Evolutionary conservation across 2,888 invertebrate species (phyloP).

Genomic region (Dryobota labecula): DNA sequence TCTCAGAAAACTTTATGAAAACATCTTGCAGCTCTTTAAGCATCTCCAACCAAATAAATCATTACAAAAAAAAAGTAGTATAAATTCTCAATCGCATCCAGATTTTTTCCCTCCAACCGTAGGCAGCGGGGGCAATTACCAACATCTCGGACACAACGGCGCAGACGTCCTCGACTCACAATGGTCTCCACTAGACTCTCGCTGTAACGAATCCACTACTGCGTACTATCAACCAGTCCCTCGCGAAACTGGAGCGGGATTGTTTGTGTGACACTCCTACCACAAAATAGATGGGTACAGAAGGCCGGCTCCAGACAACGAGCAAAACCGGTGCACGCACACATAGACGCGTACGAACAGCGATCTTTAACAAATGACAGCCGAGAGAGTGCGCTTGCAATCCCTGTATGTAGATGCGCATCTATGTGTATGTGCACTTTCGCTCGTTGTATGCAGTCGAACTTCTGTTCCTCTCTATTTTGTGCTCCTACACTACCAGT

Average conservation of each 20-base stretch:
- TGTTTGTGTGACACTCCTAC: slow-evolving; percentile 84
- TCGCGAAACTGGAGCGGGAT: slow-evolving; percentile 86
- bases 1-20: neutral
- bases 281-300: slow-evolving; percentile 21
- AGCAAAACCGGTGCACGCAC: neutral
- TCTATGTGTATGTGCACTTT: neutral
- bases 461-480: slow-evolving; percentile 27
- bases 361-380: neutral
- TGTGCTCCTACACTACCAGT: slow-evolving; percentile 75
- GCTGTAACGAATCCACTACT: slow-evolving; percentile 89
- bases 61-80: slow-evolving; percentile 20
- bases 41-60: slow-evolving; percentile 7
- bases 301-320: slow-evolving; percentile 8
- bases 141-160: slow-evolving; percentile 89
- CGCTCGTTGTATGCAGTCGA: neutral
- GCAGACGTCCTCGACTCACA: slow-evolving; percentile 88
- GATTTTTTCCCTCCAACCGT: slow-evolving; percentile 71
- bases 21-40: neutral
- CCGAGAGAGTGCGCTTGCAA: neutral
- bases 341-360: neutral
- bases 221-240: slow-evolving; percentile 84
- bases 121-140: slow-evolving; percentile 87
- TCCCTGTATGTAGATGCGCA: neutral
- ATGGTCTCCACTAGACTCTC: slow-evolving; percentile 87
- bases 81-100: slow-evolving; percentile 69